Conservation (phyloP, 2,888 invertebrate genomes). For the Charanyca ferruginea region DNA sequence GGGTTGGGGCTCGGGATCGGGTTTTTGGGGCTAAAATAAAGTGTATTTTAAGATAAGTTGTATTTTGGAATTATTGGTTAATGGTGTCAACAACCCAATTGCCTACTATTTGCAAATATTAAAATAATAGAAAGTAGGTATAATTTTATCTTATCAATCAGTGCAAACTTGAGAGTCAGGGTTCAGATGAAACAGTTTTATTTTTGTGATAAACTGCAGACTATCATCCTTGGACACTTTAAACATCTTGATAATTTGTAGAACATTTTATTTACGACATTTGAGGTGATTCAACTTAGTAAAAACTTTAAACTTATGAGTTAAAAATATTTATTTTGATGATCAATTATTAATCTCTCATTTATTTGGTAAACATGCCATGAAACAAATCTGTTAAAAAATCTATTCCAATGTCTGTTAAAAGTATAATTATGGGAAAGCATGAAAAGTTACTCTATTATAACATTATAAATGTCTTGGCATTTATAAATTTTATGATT, state of each 20-base stretch:
- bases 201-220: slow-evolving; percentile 35
- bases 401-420: not conserved
- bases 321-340: too few relatives aligned
- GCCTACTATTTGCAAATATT: slow-evolving; percentile 4
- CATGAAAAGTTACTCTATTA: not conserved
- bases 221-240: not conserved
- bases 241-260: slow-evolving; percentile 18
- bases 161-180: slow-evolving; percentile 39
- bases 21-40: too few relatives aligned
- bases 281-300: slow-evolving; percentile 39
- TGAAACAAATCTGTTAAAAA: not conserved
- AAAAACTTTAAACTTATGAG: not conserved
- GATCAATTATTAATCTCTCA: too few relatives aligned
- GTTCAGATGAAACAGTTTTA: slow-evolving; percentile 47
- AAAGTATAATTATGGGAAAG: not conserved
- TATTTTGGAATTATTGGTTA: too few relatives aligned
- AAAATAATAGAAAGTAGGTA: slow-evolving; percentile 33
- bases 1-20: too few relatives aligned
- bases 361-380: too few relatives aligned
- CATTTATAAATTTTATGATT: too few relatives aligned
- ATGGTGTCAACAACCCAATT: too few relatives aligned
- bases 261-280: slow-evolving; percentile 11
- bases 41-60: too few relatives aligned
- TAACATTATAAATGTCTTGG: too few relatives aligned
- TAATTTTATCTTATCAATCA: slow-evolving; percentile 35